Evolutionary conservation across 1,140 invertebrate species (phyloP), one percentile per base, ranked within the genome.

Genomic region (Caenorhabditis remanei): DNA sequence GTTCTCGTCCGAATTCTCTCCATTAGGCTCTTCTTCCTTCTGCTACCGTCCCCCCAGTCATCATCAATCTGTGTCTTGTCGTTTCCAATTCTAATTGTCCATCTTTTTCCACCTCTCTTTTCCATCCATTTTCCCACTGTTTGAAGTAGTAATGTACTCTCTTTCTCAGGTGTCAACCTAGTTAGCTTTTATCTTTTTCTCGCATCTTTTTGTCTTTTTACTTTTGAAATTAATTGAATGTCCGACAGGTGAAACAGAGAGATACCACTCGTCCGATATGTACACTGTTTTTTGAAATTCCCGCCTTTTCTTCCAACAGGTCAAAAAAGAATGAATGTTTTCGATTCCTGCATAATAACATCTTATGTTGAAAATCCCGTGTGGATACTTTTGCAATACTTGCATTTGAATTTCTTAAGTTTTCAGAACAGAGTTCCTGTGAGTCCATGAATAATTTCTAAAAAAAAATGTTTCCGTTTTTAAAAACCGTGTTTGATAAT

Each of bases 111-210:
- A 11, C 9, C 32, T 71, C 46, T 79, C 11, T n/a, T 13, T 79
- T 13, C 7, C 41, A n/a, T 53, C 46, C 71, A 79, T 79, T 79
- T 79, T 79, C 71, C 71, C 71, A 63, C 14, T 58, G n/a, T 58
- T 58, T 58, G 55, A 58, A 79, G 71, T 79, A 79, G 71, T 79
- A 50, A 79, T 79, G 43, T 79, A 79, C 71, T 79, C n/a, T 32
- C 8, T 63, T 32, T 63, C n/a, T 32, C 19, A 79, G 71, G 71
- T 79, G 71, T 79, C 71, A 79, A 50, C 71, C 71, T 53, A 79
- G 71, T 79, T 79, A 79, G 32, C 71, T 24, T 79, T 79, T 79
- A 79, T 79, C 71, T 48, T 79, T 53, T 48, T 79, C 71, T 50
- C 21, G 19, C 71, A 79, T 79, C 71, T 79, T 79, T 79, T 48